Evolutionary conservation across 2,888 invertebrate genomes (phyloP), one percentile per base, ranked within the genome.

Genomic region (Lymantria monacha): DNA sequence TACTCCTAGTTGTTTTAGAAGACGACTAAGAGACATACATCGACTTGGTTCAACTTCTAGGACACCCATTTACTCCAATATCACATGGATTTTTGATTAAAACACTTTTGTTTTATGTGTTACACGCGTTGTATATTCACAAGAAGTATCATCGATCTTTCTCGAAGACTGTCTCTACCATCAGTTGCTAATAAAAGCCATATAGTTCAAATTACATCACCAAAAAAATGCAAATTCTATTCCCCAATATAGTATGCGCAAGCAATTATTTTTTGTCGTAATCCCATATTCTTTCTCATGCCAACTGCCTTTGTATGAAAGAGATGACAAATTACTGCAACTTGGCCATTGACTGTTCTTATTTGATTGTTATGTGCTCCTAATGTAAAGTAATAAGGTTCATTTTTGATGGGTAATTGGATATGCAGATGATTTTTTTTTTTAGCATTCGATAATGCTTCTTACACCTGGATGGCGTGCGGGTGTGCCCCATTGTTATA

Each of bases 241-340:
- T 57, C 65, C 52, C 64, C 44, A 40, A 13, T 3, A 9, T 54
- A 44, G 56, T 44, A 33, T 65, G 65, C 57, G 59, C 68, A 57
- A 55, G 59, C 69, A 61, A 59, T 60, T 49, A 61, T 63, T 67
- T 67, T 67, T 67, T 67, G 57, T 64, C 57, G 59, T 46, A 57
- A 56, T 64, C 57, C 57, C 49, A 47, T 47, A 42, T 38, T 41
- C 51, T 36, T 31, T 62, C 60, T 11, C 50, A n/a, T 11, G 59
- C 44, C 36, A 47, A 46, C 13, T 12, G 8, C 31, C 22, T 15
- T 46, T 60, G 11, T 5, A 22, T 1, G 42, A 65, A 51, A 47
- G 67, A 63, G 67, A 51, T 33, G 30, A 30, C 41, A 31, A 41
- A 30, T 44, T 31, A 40, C 15, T 36, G 49, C 41, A 41, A 30